Conservation (phyloP, 1,140 invertebrate genomes). For the Zaprionus davidi region DNA sequence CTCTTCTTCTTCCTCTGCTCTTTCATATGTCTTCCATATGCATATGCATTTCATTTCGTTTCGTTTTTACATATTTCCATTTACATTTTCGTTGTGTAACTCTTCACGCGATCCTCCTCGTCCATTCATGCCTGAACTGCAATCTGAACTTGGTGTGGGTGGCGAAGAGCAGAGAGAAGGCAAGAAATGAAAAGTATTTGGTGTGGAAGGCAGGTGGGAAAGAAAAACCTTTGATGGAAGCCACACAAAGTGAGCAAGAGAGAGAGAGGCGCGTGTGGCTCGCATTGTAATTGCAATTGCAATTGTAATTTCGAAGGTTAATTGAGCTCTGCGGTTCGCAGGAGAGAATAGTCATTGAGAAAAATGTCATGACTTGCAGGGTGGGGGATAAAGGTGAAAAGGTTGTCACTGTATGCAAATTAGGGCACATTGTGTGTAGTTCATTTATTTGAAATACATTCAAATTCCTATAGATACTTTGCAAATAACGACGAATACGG, state of each 20-base stretch:
- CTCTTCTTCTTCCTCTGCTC: constrained; percentile 38
- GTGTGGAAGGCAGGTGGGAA: constrained; percentile 12
- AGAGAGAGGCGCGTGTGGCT: background rate
- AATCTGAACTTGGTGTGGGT: constrained; percentile 57
- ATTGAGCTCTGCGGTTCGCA: constrained; percentile 49
- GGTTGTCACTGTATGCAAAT: background rate
- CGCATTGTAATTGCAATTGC: constrained; percentile 21
- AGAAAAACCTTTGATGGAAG: constrained; percentile 64
- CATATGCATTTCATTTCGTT: constrained; percentile 31
- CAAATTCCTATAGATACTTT: background rate
- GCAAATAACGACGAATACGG: background rate
- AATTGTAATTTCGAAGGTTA: constrained; percentile 64
- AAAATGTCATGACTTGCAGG: background rate
- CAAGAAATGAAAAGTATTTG: constrained; percentile 16
- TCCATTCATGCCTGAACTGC: constrained; percentile 64
- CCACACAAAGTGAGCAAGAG: constrained; percentile 34
- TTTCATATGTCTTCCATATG: constrained; percentile 45
- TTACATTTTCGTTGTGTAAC: constrained; percentile 62
- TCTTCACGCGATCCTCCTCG: constrained; percentile 67
- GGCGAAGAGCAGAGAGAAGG: constrained; percentile 5
- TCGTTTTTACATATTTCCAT: constrained; percentile 48
- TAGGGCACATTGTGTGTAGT: background rate
- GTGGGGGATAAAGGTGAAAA: background rate
- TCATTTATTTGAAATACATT: background rate
- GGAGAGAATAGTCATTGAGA: constrained; percentile 16